phyloP scores from a whole-genome alignment of 1,140 invertebrate genomes.

The Wiebesia pumilae region DNA sequence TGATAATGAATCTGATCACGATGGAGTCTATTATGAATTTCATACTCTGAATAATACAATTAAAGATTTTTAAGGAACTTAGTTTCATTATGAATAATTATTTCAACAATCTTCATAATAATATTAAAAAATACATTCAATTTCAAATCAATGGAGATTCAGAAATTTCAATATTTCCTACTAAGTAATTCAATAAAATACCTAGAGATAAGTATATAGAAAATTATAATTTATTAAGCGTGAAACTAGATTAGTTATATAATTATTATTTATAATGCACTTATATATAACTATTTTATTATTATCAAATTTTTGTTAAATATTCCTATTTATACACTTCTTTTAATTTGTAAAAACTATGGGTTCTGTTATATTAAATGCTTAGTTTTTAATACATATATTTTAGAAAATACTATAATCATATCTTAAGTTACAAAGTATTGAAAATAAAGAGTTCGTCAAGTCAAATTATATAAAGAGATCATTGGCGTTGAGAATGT shows the following conservation, averaged over 20 bases:
- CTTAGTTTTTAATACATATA: too few species aligned
- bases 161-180: too few species aligned
- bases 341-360: too few species aligned
- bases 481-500: conserved; percentile 66
- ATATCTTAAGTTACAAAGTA: conserved; percentile 57
- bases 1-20: conserved; percentile 61
- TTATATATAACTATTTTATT: not conserved
- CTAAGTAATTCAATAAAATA: not conserved
- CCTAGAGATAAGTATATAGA: too few species aligned
- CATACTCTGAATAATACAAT: conserved; percentile 55
- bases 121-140: not conserved
- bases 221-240: too few species aligned
- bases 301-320: not conserved
- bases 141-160: too few species aligned
- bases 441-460: conserved; percentile 60
- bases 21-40: conserved; percentile 25
- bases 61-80: conserved; percentile 59
- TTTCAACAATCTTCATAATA: conserved; percentile 56
- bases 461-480: conserved; percentile 70
- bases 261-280: too few species aligned
- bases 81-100: conserved; percentile 65
- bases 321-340: too few species aligned
- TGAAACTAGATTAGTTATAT: too few species aligned
- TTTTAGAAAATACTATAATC: not conserved
- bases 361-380: too few species aligned